A percentile compares a stretch with the other conserved stretches of the same genome.
Evolutionary conservation across 2,888 invertebrate genomes (phyloP).

Genomic region (Dolomedes plantarius): DNA sequence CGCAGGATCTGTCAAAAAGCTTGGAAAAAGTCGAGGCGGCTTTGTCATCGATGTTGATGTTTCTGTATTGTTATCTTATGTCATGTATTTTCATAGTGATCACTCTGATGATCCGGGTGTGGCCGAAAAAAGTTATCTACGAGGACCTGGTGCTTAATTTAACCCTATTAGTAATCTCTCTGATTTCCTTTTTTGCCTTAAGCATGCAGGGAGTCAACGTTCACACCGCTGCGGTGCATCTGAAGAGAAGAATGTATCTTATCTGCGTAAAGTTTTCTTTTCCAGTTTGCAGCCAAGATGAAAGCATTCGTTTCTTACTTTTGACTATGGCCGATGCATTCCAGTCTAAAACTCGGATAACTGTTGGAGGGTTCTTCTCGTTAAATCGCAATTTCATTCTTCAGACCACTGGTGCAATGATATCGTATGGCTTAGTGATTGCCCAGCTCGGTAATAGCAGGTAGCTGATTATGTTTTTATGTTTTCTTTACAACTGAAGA

Average conservation of each 20-base stretch:
- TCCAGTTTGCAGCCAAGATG: neutral
- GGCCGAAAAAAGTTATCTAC: neutral
- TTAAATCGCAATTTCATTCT: constrained; percentile 47
- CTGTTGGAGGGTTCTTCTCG: constrained; percentile 16
- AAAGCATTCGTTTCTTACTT: constrained; percentile 9
- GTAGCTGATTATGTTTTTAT: too few relatives aligned
- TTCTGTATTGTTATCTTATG: constrained; percentile 33
- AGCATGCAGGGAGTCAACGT: constrained; percentile 37
- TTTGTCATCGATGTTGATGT: constrained; percentile 13
- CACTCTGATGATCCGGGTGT: constrained; percentile 21
- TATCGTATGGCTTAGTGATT: constrained; percentile 45
- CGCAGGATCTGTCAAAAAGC: neutral
- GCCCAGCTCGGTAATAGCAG: constrained; percentile 23
- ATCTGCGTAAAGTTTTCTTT: constrained; percentile 19
- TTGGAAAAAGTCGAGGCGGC: constrained; percentile 18
- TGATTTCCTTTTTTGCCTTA: constrained; percentile 31
- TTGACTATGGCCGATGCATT: constrained; percentile 20
- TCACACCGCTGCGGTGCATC: constrained; percentile 2
- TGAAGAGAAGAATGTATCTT: constrained; percentile 11
- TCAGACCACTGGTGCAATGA: constrained; percentile 51
- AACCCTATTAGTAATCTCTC: neutral
- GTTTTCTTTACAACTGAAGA: too few relatives aligned
- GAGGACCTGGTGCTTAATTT: neutral
- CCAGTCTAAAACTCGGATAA: constrained; percentile 3
- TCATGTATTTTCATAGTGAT: constrained; percentile 47